Evolutionary conservation across 2,113 vertebrate species (phyloP), one percentile per base, ranked within the genome.

Genomic region (Opisthocomus hoazin): DNA sequence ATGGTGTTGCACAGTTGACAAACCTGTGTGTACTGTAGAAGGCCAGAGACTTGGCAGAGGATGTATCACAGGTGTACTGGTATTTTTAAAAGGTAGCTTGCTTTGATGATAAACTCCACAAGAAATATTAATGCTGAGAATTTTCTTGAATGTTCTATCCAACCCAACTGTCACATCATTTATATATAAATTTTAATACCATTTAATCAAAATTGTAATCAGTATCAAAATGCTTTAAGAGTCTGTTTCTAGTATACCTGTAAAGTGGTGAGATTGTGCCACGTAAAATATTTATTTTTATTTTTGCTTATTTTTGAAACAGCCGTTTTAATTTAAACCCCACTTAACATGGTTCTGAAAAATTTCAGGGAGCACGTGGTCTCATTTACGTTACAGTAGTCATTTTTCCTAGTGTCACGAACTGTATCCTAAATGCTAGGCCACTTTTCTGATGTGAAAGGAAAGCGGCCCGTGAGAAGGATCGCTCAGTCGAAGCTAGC

Each of bases 21-120:
- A 98, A 97, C 97, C 98, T 98, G 97, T 98, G 98, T 98, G 98
- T 98, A 95, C 97, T 98, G 98, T 97, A 88, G 94, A 96, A 96
- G 96, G 97, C 97, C 98, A 97, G 91, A 93, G 98, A 95, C 98
- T 97, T 96, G 97, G 96, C 97, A 98, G 97, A 98, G 98, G 98
- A 97, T 85, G 64, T 97, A 91, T 96, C 89, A 86, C 96, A 96
- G 97, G 94, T 96, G 94, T 97, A 93, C 96, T 96, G 96, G 92
- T 97, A 87, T 96, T 89, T 94, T 87, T 94, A 94, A 80, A 88
- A 90, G 85, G 91, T 96, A 95, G 93, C 89, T 97, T 95, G 79
- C 94, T 96, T 96, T 94, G 88, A 94, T 96, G 95, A 87, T 96
- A 85, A 96, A 94, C 64, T 97, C 97, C 96, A 97, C 95, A 86